Conservation (phyloP, 2,888 invertebrate species). For the Euplagia quadripunctaria region DNA sequence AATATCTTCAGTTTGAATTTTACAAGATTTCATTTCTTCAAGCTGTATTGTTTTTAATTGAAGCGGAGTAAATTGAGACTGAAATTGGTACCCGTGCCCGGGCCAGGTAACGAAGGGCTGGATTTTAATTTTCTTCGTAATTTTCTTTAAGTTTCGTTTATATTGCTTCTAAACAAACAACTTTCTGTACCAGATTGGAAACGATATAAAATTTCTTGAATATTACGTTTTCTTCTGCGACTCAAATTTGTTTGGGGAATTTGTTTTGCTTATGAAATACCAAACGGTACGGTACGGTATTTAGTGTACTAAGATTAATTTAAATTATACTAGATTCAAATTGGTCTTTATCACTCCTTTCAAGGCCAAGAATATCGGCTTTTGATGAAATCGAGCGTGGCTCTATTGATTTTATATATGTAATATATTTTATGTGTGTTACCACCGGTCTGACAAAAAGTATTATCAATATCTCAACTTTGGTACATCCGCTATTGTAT, state of each 20-base stretch:
- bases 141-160: slow-evolving; percentile 20
- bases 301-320: not conserved
- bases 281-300: not conserved
- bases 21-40: slow-evolving; percentile 8
- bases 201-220: not conserved
- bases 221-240: not conserved
- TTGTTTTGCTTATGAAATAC: not conserved
- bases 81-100: slow-evolving; percentile 10
- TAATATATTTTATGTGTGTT: not conserved
- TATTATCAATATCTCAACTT: too few relatives aligned
- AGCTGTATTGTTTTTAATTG: slow-evolving; percentile 14
- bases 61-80: slow-evolving; percentile 17
- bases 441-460: too few relatives aligned
- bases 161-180: slow-evolving; percentile 17
- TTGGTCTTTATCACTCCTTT: not conserved
- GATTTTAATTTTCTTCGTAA: slow-evolving; percentile 20
- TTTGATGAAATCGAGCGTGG: not conserved
- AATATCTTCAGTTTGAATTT: slow-evolving; percentile 14
- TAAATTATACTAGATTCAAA: not conserved
- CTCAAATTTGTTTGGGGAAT: not conserved
- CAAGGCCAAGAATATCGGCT: not conserved
- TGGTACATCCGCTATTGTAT: not conserved
- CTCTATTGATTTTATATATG: not conserved
- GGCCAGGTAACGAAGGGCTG: slow-evolving; percentile 11
- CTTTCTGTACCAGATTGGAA: slow-evolving; percentile 17